Evolutionary conservation across 2,113 vertebrate genomes (phyloP).

Genomic region (Alethe castanea): DNA sequence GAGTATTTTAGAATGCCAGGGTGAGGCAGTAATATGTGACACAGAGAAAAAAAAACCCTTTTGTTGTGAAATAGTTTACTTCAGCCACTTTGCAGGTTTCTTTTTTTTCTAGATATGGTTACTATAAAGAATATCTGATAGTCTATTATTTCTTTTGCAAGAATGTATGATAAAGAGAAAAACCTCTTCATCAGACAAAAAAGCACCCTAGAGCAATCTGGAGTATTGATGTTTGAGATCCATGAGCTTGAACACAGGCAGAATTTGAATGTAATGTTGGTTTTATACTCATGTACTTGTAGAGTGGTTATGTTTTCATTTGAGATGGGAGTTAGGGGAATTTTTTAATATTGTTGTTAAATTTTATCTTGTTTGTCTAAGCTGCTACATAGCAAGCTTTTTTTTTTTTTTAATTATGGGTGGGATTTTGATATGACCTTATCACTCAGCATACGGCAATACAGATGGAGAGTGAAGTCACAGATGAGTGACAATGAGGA

Average conservation of each 20-base stretch:
- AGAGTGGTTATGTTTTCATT: background rate
- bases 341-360: background rate
- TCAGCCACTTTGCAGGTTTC: background rate
- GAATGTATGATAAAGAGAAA: background rate
- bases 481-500: constrained; percentile 24
- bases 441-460: background rate
- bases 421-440: constrained; percentile 3
- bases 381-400: background rate
- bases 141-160: background rate
- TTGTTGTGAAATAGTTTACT: background rate
- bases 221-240: background rate
- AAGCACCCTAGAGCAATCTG: background rate
- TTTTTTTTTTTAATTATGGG: background rate
- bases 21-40: background rate
- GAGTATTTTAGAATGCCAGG: background rate
- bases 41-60: background rate
- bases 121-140: background rate
- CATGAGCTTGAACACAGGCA: background rate
- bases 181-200: background rate
- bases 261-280: background rate
- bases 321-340: too few species aligned
- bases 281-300: background rate
- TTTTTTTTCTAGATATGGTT: background rate
- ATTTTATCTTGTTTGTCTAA: background rate
- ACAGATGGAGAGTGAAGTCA: constrained; percentile 27